phyloP scores from a whole-genome alignment of 1,140 invertebrate species.

The Ips nitidus region DNA sequence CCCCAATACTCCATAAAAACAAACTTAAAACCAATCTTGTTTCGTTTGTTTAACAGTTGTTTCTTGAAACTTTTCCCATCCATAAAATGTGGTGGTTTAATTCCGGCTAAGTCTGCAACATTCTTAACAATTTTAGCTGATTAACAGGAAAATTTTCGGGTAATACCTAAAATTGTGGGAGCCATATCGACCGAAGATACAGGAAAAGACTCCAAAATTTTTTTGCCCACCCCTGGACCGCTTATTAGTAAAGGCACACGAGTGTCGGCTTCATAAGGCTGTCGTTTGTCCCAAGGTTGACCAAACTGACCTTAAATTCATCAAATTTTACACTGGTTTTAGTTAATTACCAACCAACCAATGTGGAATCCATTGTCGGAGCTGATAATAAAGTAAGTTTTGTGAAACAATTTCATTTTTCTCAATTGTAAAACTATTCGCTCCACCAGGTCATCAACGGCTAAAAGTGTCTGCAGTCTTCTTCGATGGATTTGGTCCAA shows the following conservation, averaged over 20 bases:
- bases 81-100: conserved; percentile 56
- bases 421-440: conserved; percentile 63
- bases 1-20: conserved; percentile 80
- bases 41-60: conserved; percentile 42
- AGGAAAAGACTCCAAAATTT: conserved; percentile 55
- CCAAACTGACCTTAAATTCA: conserved; percentile 71
- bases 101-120: conserved; percentile 62
- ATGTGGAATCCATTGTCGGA: conserved; percentile 91
- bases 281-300: conserved; percentile 83
- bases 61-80: conserved; percentile 66
- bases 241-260: conserved; percentile 77
- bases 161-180: conserved; percentile 41
- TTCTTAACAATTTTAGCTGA: neutral
- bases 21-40: conserved; percentile 18
- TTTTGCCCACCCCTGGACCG: conserved; percentile 67
- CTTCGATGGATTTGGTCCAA: conserved; percentile 70
- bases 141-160: neutral
- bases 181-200: conserved; percentile 79
- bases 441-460: conserved; percentile 83
- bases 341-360: conserved; percentile 54
- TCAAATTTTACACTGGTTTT: neutral
- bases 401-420: conserved; percentile 58
- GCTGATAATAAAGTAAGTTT: conserved; percentile 81
- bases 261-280: conserved; percentile 87
- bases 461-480: conserved; percentile 76